A percentile compares a stretch with the other conserved stretches of the same genome.
These are phyloP conservation scores for Macrophya alboannulata DNA, from an alignment of 2,888 invertebrate genomes.

Conservation along the genomic window DNA sequence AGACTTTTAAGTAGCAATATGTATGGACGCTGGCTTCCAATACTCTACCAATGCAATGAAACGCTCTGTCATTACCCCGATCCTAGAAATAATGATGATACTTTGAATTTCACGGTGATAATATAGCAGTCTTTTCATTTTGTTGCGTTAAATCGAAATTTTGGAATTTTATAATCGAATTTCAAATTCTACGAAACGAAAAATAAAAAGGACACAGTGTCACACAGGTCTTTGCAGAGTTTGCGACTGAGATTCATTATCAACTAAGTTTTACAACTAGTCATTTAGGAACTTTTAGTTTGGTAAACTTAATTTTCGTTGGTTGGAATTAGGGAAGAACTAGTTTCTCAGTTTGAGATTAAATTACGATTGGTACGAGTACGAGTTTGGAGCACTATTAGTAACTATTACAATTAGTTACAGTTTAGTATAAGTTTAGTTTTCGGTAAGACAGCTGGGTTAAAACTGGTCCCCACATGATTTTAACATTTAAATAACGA, in stretches of 20 bases:
- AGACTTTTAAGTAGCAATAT: conserved; percentile 77
- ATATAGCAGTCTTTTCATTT: not conserved
- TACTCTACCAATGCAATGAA: conserved; percentile 9
- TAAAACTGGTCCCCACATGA: not conserved
- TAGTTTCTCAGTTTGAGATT: conserved; percentile 50
- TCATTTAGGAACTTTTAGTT: conserved; percentile 45
- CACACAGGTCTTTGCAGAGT: not conserved
- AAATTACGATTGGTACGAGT: conserved; percentile 46
- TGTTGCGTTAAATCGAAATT: no score
- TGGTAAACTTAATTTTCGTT: conserved; percentile 43
- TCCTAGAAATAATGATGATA: not conserved
- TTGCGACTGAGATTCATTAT: conserved; percentile 26
- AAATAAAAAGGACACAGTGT: not conserved
- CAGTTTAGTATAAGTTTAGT: conserved; percentile 47
- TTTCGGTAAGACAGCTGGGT: conserved; percentile 21
- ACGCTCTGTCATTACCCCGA: not conserved
- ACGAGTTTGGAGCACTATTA: conserved; percentile 32
- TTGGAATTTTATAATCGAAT: not conserved
- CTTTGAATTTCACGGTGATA: not conserved
- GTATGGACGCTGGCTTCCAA: conserved; percentile 70
- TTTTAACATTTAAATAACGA: not conserved
- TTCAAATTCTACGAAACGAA: not conserved
- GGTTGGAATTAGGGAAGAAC: conserved; percentile 46
- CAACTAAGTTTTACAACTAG: conserved; percentile 31
- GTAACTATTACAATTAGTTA: conserved; percentile 51